Conservation (phyloP, 2,113 vertebrate genomes). For the Dasyurus viverrinus region DNA sequence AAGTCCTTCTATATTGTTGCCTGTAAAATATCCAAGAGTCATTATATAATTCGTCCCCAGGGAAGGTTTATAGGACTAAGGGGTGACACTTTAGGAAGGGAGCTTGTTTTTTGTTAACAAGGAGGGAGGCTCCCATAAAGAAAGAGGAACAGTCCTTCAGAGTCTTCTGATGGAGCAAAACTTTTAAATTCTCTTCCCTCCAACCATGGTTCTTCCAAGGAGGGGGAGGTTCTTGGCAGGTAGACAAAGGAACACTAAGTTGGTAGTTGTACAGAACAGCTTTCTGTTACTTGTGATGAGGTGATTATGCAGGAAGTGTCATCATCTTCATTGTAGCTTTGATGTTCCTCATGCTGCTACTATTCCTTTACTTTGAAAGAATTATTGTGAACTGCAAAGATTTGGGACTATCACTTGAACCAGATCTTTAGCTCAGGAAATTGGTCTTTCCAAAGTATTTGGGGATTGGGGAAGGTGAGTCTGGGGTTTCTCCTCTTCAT, state of each 20-base stretch:
- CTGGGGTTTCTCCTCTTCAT: not conserved
- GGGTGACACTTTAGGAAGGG: not conserved
- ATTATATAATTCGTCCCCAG: not conserved
- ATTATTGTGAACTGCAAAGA: not conserved
- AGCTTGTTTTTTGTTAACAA: not conserved
- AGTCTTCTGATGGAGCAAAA: not conserved
- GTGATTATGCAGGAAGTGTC: not conserved
- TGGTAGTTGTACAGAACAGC: not conserved
- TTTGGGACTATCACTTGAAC: not conserved
- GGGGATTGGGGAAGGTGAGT: not conserved
- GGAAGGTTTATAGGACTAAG: not conserved
- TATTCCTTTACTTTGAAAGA: not conserved
- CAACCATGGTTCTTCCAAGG: not conserved
- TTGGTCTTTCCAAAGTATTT: not conserved
- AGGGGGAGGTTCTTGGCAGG: not conserved
- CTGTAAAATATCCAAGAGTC: not conserved
- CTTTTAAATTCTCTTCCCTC: not conserved
- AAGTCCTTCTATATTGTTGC: too few species aligned
- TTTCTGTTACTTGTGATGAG: not conserved
- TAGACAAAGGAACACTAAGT: too few species aligned
- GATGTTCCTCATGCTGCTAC: not conserved
- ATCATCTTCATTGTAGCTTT: not conserved
- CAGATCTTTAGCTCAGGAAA: not conserved
- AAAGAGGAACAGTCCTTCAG: not conserved
- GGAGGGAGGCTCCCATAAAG: too few species aligned